Evolutionary conservation across 2,888 invertebrate species (phyloP), one percentile per base, ranked within the genome.

Genomic region (Rhingia campestris): DNA sequence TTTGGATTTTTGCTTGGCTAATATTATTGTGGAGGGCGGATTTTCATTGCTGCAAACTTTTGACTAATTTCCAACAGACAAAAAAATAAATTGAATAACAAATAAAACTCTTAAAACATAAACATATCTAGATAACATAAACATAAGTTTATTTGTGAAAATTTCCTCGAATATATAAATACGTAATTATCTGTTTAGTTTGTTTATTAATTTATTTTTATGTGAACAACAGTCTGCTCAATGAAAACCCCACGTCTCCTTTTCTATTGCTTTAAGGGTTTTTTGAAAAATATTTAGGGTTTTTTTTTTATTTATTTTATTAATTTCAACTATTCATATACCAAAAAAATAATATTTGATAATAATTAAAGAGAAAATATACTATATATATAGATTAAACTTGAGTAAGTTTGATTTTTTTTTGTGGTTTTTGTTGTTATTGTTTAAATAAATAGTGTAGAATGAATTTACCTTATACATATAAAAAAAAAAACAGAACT

Each of bases 301-400:
- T 58, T 41, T 43, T 45, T 59, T 75, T 37, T 10, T 63, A 2
- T 22, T 22, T 2, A 22, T 22, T 82, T 77, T 76, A 73, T 67
- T 77, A 77, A 79, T 79, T 82, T 82, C 67, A 82, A 73, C 82
- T 82, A 82, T 82, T 79, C 73, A 77, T 77, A 82, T 82, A 79
- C 69, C 73, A 77, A 79, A 22, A n/a, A 22, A 82, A 75, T 66
- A 76, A 82, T 58, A 73, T 59, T 77, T 72, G 43, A 79, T 59
- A 81, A 73, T 64, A 76, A 66, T 49, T 61, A 70, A 70, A 41
- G 51, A 81, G 70, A 47, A 56, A 80, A 81, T 22, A 22, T 45
- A 67, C 54, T 63, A 77, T 73, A 53, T 59, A 73, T 63, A 70
- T 74, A 81, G 70, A 66, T 81, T 59, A 76, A 81, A 76, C 74